These are phyloP conservation scores for Thomomys bottae DNA, from an alignment of 2,113 vertebrate genomes.

Conservation along the genomic window DNA sequence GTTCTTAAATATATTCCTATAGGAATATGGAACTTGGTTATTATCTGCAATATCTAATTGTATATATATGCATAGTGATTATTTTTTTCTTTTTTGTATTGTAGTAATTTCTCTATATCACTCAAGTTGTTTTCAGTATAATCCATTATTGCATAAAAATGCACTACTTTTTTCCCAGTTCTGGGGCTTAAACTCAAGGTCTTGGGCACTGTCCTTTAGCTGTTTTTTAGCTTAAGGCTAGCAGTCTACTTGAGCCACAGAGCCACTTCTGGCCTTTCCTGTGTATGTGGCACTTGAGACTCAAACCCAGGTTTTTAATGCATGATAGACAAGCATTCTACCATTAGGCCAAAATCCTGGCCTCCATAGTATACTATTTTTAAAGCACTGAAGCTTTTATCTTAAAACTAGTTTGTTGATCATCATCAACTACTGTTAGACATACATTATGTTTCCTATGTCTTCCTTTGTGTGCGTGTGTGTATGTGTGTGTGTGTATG, in stretches of 20 bases:
- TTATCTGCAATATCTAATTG: neutral
- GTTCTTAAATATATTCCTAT: neutral
- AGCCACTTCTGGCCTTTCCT: no score
- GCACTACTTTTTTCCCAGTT: neutral
- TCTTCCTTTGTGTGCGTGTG: neutral
- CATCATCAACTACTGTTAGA: neutral
- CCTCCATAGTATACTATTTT: neutral
- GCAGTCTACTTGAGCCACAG: no score
- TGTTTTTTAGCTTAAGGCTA: no score
- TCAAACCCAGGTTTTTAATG: no score
- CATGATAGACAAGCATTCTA: no score
- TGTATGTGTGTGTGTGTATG: no score
- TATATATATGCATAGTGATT: neutral
- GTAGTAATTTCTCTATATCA: neutral
- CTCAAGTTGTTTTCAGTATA: neutral
- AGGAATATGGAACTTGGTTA: neutral
- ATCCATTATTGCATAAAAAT: neutral
- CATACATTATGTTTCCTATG: neutral
- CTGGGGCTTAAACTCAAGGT: no score
- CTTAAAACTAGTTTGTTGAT: neutral
- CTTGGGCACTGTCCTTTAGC: no score
- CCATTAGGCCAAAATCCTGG: no score
- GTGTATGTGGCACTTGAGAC: no score
- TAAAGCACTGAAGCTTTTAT: neutral
- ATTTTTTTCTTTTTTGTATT: neutral